Evolutionary conservation across 2,113 vertebrate genomes (phyloP).

Genomic region (Chaenogobius annularis): DNA sequence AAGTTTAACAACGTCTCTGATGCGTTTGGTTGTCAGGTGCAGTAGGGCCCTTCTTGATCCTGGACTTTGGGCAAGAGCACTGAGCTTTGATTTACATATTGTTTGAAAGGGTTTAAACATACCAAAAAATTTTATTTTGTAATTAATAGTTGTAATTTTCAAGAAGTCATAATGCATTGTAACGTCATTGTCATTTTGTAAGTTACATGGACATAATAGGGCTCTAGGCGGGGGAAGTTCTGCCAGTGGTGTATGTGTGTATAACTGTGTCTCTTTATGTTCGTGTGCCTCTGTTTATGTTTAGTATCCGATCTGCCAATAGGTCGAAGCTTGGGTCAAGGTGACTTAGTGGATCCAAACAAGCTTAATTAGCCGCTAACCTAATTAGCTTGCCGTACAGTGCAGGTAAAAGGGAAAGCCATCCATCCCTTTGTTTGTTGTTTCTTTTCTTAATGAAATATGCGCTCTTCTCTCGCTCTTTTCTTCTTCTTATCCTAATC

Average conservation of each 20-base stretch:
- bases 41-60: no score
- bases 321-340: conserved; percentile 60
- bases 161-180: no score
- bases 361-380: conserved; percentile 66
- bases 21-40: no score
- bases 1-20: no score
- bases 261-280: conserved; percentile 36
- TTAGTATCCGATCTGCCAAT: conserved; percentile 23
- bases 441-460: conserved; percentile 66
- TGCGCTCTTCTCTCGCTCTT: conserved; percentile 52
- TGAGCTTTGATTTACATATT: no score
- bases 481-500: conserved; percentile 67
- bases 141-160: no score
- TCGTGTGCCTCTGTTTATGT: conserved; percentile 22
- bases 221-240: background rate
- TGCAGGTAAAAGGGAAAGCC: conserved; percentile 28
- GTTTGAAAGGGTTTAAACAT: no score
- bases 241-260: conserved; percentile 5
- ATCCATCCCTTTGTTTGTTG: conserved; percentile 18
- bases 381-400: conserved; percentile 68
- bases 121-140: no score
- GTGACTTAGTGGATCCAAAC: conserved; percentile 69
- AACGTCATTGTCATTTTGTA: no score
- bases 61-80: no score
- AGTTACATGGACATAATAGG: background rate